phyloP scores from a whole-genome alignment of 1,140 invertebrate species.

The Trichomalopsis sarcophagae region DNA sequence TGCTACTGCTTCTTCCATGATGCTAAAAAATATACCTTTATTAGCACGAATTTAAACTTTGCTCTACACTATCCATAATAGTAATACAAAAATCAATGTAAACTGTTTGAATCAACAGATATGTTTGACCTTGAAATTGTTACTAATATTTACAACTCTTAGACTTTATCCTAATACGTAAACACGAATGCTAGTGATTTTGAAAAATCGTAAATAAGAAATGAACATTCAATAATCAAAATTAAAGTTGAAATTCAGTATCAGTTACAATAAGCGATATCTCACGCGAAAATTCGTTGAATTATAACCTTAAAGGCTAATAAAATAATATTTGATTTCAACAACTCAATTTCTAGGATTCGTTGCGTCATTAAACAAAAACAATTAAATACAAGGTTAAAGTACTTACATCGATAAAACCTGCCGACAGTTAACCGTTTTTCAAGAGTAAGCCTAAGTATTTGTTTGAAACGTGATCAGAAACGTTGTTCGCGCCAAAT shows the following conservation, averaged over 20 bases:
- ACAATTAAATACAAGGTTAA: not conserved
- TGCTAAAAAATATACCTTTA: constrained; percentile 52
- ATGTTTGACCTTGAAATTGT: constrained; percentile 25
- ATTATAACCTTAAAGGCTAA: constrained; percentile 27
- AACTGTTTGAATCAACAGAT: not conserved
- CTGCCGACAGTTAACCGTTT: constrained; percentile 28
- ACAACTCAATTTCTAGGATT: not conserved
- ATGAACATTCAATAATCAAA: not conserved
- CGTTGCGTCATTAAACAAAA: not conserved
- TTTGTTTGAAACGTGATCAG: constrained; percentile 48
- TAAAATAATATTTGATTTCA: not conserved
- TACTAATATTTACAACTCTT: not conserved
- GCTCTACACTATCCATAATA: not conserved
- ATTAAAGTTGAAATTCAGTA: not conserved
- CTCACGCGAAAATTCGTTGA: not conserved
- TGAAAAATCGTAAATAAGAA: not conserved
- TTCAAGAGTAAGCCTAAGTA: constrained; percentile 10
- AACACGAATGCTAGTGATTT: not conserved
- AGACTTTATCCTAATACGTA: not conserved
- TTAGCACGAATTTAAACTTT: constrained; percentile 3
- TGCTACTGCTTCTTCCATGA: constrained; percentile 71
- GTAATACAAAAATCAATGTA: not conserved
- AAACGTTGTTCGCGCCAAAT: constrained; percentile 48
- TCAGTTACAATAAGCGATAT: not conserved
- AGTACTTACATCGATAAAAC: constrained; percentile 26